Percentiles rank a stretch among this genome's conserved stretches.
Conservation (phyloP, 2,113 vertebrate genomes). For the Aleadryas rufinucha region DNA sequence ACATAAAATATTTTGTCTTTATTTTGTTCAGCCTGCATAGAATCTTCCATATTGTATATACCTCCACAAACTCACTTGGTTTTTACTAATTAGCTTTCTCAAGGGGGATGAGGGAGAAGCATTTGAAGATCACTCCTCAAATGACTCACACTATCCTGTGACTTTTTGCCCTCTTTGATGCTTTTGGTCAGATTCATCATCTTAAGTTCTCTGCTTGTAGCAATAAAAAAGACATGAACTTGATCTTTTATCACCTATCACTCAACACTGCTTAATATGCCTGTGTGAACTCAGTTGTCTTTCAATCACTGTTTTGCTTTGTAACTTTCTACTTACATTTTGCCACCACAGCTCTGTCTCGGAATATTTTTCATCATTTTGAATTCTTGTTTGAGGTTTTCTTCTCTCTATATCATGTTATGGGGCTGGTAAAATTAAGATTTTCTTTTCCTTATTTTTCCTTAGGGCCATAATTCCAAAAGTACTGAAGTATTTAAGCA, state of each 20-base stretch:
- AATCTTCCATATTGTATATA: background rate
- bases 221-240: background rate
- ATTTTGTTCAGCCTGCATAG: background rate
- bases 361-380: background rate
- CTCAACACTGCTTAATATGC: conserved; percentile 5
- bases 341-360: background rate
- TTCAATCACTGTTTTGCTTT: background rate
- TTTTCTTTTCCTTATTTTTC: background rate
- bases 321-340: background rate
- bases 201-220: background rate
- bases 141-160: background rate
- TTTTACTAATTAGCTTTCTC: background rate
- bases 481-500: background rate
- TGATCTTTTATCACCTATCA: conserved; percentile 11
- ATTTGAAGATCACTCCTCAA: background rate
- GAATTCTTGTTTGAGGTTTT: background rate
- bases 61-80: background rate
- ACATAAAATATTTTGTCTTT: background rate
- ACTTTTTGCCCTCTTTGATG: background rate
- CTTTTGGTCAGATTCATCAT: background rate
- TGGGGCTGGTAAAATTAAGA: background rate
- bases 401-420: background rate
- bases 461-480: background rate
- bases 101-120: background rate
- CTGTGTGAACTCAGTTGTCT: background rate